Conservation (phyloP, 2,797 vertebrate genomes). For the Rhinoraja longicauda region DNA sequence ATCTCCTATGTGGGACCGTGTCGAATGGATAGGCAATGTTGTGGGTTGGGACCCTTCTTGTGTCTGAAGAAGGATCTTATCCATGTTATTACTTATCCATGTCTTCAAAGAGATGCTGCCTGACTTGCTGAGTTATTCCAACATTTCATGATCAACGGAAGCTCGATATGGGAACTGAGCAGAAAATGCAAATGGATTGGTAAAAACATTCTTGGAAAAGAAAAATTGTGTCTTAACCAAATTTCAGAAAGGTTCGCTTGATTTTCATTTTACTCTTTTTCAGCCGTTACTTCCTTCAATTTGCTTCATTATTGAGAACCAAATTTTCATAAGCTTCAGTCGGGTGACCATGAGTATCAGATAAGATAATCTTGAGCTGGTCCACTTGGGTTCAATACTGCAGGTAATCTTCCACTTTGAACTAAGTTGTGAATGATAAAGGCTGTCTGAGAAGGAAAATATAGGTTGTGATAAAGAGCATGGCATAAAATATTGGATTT, state of each 20-base stretch:
- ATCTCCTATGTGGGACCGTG: too few species aligned
- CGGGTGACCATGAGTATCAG: background rate
- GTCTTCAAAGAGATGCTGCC: too few species aligned
- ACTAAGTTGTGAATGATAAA: background rate
- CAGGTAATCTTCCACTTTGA: too few species aligned
- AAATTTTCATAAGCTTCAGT: background rate
- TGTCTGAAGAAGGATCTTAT: too few species aligned
- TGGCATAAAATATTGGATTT: background rate
- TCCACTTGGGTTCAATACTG: background rate
- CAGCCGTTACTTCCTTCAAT: background rate
- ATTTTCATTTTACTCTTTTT: background rate
- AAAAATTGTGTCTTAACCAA: background rate
- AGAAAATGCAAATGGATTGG: too few species aligned
- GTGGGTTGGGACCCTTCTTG: too few species aligned
- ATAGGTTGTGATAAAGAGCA: background rate
- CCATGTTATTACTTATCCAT: too few species aligned
- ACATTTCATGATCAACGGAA: too few species aligned
- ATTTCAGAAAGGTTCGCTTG: background rate
- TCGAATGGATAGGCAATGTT: too few species aligned
- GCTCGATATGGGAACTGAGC: background rate
- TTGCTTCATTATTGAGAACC: background rate
- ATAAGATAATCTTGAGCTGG: background rate
- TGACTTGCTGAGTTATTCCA: too few species aligned
- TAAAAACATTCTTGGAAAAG: background rate
- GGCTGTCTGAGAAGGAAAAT: background rate